Conservation (phyloP, 2,888 invertebrate genomes). For the Linnaemya tessellans region DNA sequence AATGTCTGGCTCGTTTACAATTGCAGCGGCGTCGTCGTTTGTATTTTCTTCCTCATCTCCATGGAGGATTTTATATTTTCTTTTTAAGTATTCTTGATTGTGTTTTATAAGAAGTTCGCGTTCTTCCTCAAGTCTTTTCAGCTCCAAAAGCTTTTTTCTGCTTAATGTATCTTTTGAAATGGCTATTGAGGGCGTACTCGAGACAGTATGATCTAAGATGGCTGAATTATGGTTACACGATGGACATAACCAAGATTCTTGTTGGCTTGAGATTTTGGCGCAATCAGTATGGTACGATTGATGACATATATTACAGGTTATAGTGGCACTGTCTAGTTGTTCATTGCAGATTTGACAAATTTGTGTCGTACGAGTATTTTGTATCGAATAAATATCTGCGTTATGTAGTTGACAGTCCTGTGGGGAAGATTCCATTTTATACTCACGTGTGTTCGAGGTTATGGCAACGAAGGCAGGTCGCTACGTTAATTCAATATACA, state of each 20-base stretch:
- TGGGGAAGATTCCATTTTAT: too few relatives aligned
- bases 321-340: background rate
- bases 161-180: too few relatives aligned
- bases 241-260: slow-evolving; percentile 28
- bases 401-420: slow-evolving; percentile 58
- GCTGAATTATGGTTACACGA: background rate
- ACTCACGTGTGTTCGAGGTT: slow-evolving; percentile 53
- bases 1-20: slow-evolving; percentile 9
- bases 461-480: background rate
- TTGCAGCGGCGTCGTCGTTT: background rate
- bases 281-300: slow-evolving; percentile 29
- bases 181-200: too few relatives aligned
- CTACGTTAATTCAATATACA: too few relatives aligned
- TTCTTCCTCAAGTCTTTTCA: too few relatives aligned
- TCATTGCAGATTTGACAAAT: slow-evolving; percentile 52
- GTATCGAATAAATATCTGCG: background rate
- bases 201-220: background rate
- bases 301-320: slow-evolving; percentile 39
- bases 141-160: too few relatives aligned
- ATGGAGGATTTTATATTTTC: background rate
- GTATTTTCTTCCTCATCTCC: slow-evolving; percentile 48
- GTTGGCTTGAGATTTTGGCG: slow-evolving; percentile 42
- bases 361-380: slow-evolving; percentile 16
- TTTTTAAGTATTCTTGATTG: too few relatives aligned
- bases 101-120: too few relatives aligned